Evolutionary conservation across 2,113 vertebrate genomes (phyloP), one percentile per base, ranked within the genome.

Genomic region (Ascaphus truei): DNA sequence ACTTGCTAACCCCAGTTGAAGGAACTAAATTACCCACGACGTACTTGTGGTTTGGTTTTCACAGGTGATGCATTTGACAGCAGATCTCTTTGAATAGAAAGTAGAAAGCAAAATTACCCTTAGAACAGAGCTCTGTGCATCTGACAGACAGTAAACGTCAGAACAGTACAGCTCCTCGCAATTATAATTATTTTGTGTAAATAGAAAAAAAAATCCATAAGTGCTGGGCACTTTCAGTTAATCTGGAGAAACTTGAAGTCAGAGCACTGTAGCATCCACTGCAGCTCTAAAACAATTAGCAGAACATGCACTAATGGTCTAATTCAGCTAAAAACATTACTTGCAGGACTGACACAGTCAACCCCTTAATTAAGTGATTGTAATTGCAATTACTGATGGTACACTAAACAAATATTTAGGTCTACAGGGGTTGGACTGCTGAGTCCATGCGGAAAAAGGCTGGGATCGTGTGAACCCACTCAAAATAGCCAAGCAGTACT

Each of bases 371-470:
- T 71, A 71, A 71, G 67, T 71, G 67, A 71, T 71, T 71, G 67
- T 71, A 71, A 71, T 71, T 71, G 67, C 67, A 71, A 71, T 71
- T 71, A 71, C 67, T 71, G 57, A 71, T 71, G 67, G 67, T 71
- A 71, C 67, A 71, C 57, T 71, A 71, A 71, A 71, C 67, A 71
- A 71, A 71, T 71, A 71, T 71, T 30, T 57, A 61, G 57, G 67
- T 47, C 67, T 71, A 16, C 67, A 57, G 22, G 41, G 67, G 67
- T 71, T 57, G 39, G 8, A 23, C 55, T 59, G 43, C 29, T 48
- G 65, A 59, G 63, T 71, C 33, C 43, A 71, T 52, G 47, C 59
- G 27, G 67, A 41, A 51, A 45, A 57, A 47, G 6, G 23, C n/a
- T 30, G 13, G 18, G 11, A 55, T 18, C 29, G 3, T 31, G 15